A percentile compares a stretch with the other conserved stretches of the same genome.
Conservation (phyloP, 2,113 vertebrate species). For the Chionomys nivalis region DNA sequence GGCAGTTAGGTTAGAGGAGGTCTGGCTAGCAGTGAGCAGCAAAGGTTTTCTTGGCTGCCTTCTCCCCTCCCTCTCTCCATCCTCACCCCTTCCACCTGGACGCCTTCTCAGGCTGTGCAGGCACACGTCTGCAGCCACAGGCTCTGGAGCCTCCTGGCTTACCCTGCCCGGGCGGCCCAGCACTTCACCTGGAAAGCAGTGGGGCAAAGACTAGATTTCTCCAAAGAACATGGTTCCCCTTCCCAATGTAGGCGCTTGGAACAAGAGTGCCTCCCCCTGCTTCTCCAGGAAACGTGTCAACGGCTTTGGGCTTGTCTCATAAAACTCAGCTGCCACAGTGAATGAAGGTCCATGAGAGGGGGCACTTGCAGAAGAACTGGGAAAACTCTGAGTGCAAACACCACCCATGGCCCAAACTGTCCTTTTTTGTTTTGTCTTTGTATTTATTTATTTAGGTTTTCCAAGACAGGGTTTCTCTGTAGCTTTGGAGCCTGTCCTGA, state of each 20-base stretch:
- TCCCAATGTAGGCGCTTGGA: not conserved
- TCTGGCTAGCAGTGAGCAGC: rapidly evolving
- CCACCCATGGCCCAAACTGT: not conserved
- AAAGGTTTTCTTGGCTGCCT: not conserved
- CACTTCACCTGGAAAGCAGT: not conserved
- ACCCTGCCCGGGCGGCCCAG: not conserved
- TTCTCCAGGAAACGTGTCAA: not conserved
- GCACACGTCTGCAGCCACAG: not conserved
- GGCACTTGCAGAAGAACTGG: rapidly evolving
- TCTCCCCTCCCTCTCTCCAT: not conserved
- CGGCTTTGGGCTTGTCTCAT: rapidly evolving
- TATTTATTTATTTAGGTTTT: too few species aligned
- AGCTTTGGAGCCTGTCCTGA: too few species aligned
- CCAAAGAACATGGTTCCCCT: not conserved
- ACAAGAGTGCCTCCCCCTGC: not conserved
- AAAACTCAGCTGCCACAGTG: not conserved
- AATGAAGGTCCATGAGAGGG: not conserved
- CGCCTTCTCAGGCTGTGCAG: not conserved
- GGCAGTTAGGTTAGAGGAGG: not conserved
- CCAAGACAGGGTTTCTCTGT: too few species aligned
- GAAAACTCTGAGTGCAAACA: not conserved
- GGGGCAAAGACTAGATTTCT: not conserved
- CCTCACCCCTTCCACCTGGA: not conserved
- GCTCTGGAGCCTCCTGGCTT: slow-evolving; percentile 1
- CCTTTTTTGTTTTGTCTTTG: not conserved